Conservation (phyloP, 2,113 vertebrate genomes). For the Octodon degus region DNA sequence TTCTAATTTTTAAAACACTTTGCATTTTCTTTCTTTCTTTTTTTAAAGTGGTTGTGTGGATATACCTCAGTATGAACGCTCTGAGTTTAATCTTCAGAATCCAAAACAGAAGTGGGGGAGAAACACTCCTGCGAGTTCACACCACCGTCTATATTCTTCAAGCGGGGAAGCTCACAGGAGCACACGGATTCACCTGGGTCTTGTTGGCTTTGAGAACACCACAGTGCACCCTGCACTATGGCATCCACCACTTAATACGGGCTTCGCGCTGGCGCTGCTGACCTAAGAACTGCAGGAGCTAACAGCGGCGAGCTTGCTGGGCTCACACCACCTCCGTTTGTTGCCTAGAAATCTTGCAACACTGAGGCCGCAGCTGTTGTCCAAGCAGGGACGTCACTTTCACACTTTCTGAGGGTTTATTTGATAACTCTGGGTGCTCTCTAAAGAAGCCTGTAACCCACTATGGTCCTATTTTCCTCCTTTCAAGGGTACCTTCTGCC, state of each 20-base stretch:
- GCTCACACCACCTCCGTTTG: background rate
- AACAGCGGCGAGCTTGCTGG: background rate
- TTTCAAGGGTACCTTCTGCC: accelerated
- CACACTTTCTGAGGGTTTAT: too few relatives aligned
- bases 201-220: accelerated
- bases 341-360: background rate
- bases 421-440: background rate
- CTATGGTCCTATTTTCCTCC: too few relatives aligned
- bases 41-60: background rate
- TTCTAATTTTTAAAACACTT: too few relatives aligned
- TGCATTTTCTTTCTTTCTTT: too few relatives aligned
- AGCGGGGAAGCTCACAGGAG: accelerated
- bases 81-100: background rate
- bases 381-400: too few relatives aligned
- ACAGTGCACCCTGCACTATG: accelerated
- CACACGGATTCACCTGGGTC: accelerated
- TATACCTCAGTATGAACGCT: background rate
- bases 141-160: background rate
- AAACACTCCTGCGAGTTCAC: background rate
- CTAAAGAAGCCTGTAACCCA: background rate
- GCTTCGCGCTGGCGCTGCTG: accelerated
- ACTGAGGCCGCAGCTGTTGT: background rate
- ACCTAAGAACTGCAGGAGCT: background rate
- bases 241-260: accelerated
- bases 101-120: too few relatives aligned